Base-by-base conservation (phyloP, 1,140 invertebrate genomes). In the Myzus persicae region DNA sequence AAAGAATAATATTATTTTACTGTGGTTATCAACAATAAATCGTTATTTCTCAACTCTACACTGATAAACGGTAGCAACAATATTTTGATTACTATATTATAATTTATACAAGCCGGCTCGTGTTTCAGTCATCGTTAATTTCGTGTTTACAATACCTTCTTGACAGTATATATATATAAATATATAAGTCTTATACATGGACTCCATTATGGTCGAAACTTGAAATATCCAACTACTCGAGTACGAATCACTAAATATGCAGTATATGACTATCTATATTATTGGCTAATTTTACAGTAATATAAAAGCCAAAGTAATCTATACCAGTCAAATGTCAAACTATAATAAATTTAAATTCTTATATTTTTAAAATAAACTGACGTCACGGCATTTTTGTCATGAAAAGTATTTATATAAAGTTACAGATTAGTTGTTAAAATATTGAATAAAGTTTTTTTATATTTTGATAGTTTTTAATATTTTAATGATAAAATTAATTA, bases 91-190 rank as follows among this genome's bases (percentile, higher is more conserved):
- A 40, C 11, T 4, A 85, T 42, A 42, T 85, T 44, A 85, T 31
- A 42, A 38, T 82, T 82, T 42, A 42, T 85, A 44, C 82, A 40
- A 42, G 26, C 24, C 82, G 9, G 40, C 20, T 20, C 59, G 14
- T 76, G 59, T 76, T 76, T 76, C n/a, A 76, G 59, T 76, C 59
- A 76, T 76, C 59, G 36, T 76, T 76, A n/a, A 76, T 76, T 76
- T 76, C n/a, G 20, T 76, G 59, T 76, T 76, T n/a, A 76, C 14
- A n/a, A 67, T 18, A 76, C 14, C 31, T 76, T n/a, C 14, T 76
- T 76, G n/a, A 76, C 59, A 76, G 59, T 67, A 67, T 5, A 31
- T 76, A n/a, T n/a, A n/a, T 14, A 31, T 48, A 48, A 11, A 48
- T 18, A 48, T 18, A 48, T 48, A 48, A 48, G 46, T 48, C 14